These are phyloP conservation scores for Rotaria sp. DNA, from an alignment of 2,888 invertebrate genomes.

Conservation along the genomic window DNA sequence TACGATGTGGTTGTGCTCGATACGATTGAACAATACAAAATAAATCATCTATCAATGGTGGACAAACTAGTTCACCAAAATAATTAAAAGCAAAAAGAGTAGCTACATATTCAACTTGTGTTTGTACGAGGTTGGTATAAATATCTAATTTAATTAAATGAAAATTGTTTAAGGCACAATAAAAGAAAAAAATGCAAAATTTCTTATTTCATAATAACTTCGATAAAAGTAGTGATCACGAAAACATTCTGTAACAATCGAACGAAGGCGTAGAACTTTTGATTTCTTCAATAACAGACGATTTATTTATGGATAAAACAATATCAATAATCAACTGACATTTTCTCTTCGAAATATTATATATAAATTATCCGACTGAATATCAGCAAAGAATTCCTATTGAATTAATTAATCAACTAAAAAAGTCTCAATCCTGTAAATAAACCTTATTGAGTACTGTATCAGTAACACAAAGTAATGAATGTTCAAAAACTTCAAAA, in stretches of 20 bases:
- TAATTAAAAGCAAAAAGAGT: constrained; percentile 75
- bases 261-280: constrained; percentile 79
- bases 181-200: too few relatives aligned
- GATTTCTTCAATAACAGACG: constrained; percentile 63
- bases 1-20: constrained; percentile 89
- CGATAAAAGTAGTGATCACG: constrained; percentile 69
- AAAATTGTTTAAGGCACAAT: too few relatives aligned
- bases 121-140: constrained; percentile 94
- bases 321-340: constrained; percentile 55
- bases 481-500: constrained; percentile 81
- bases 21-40: constrained; percentile 95
- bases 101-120: constrained; percentile 94
- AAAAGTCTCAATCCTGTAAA: constrained; percentile 22
- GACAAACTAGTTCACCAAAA: constrained; percentile 66
- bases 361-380: constrained; percentile 90
- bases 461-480: constrained; percentile 96
- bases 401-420: background rate
- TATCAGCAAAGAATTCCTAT: constrained; percentile 80
- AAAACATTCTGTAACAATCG: constrained; percentile 62
- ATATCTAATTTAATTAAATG: constrained; percentile 28
- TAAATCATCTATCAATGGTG: constrained; percentile 74
- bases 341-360: constrained; percentile 97
- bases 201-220: constrained; percentile 72
- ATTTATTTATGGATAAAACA: background rate
- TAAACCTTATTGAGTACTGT: constrained; percentile 76